Base-by-base conservation (phyloP, 2,797 vertebrate species). In the Acanthopagrus latus region DNA sequence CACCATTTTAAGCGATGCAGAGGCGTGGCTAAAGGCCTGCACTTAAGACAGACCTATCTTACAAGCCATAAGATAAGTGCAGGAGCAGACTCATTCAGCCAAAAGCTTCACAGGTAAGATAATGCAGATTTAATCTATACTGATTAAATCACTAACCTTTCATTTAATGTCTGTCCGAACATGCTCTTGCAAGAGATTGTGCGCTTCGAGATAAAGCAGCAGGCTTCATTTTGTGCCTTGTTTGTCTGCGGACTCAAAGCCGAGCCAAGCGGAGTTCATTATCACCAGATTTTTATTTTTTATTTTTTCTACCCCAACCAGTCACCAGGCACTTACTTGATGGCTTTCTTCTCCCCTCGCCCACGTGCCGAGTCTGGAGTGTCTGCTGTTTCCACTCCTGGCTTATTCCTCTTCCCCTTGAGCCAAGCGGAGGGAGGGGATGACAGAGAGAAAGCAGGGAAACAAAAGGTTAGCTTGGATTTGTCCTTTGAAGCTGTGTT, bases 291-390 rank as follows among this genome's bases (percentile, higher is more conserved):
- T 75, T 78, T 7, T 33, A 3, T 27, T 27, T 27, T 27, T n/a
- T n/a, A n/a, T n/a, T n/a, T 29, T 38, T 86, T 90, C 85, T 82
- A 83, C 81, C 85, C 87, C 83, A 83, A 89, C 87, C 85, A 82
- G 88, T 88, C 88, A 80, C 83, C 79, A 78, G 87, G 76, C 93
- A 95, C 95, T 93, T 95, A 96, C 95, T 96, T 96, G 94, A 96
- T 96, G 93, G 95, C 95, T 96, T 96, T 96, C 93, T 96, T 96
- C 95, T 96, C 95, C 91, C 95, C 95, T 90, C 95, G 93, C 88
- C 93, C 94, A 92, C 94, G 94, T 90, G 93, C 93, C 1, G 94
- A 95, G 87, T 96, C 95, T 89, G 95, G 95, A 93, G 95, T 95
- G 83, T 94, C 93, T 81, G 92, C 94, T 29, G 94, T 86, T 86